Evolutionary conservation across 2,888 invertebrate genomes (phyloP), one percentile per base, ranked within the genome.

Genomic region (Melieria omissa): DNA sequence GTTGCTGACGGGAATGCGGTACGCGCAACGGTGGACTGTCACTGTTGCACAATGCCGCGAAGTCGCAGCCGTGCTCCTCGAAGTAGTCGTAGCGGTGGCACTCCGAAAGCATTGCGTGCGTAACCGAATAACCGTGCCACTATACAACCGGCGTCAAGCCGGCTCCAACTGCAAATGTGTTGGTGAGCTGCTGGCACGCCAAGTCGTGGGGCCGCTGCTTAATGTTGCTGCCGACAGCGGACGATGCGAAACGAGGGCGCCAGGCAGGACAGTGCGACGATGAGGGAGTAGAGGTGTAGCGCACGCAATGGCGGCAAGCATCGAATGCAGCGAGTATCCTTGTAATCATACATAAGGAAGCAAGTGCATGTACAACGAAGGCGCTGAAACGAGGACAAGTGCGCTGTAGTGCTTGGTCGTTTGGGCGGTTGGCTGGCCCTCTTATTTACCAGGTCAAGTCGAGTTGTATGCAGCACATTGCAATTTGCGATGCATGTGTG

Each of bases 111-210:
- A 47, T 66, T 58, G 45, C 46, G 47, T 46, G 66, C 58, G 66
- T 8, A 57, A 65, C 16, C 47, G 9, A 29, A 29, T 29, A 67
- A 29, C 29, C 29, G 29, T 29, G 2, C 29, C 29, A 29, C 29
- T 29, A 29, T 68, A 61, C 72, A 76, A 80, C 80, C 79, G 79
- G 80, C 83, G 83, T 78, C 81, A 81, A 77, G 80, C 84, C 84
- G 84, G 84, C 81, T 77, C 75, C 67, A 80, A 82, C 78, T 84
- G 82, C 79, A 80, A 83, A 79, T 84, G 85, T 84, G 80, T 83
- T 82, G 79, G 85, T 85, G 78, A 72, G 52, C 52, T n/a, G 14
- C 52, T 29, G 29, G 29, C 29, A 29, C 16, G 49, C 14, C 29
- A 67, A 42, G 60, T 9, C 49, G 42, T 52, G 42, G 52, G 10